Conservation (phyloP, 2,797 vertebrate genomes). For the Smutsia temminckii region DNA sequence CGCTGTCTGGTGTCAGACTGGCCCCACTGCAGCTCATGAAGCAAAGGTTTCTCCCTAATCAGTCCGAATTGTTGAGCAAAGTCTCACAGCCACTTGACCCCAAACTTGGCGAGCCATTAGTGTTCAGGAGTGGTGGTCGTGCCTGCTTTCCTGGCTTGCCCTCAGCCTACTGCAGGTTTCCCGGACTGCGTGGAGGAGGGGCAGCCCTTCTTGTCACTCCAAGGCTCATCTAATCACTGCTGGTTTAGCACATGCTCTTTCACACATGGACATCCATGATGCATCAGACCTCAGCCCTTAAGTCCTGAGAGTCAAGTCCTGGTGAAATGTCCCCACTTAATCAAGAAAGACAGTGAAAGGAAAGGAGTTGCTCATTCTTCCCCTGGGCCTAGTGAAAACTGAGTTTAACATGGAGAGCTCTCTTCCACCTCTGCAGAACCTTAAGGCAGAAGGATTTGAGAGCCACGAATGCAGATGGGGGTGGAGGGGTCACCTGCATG, state of each 20-base stretch:
- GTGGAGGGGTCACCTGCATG: background rate
- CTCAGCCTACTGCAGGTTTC: rapidly evolving
- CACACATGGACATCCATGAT: too few relatives aligned
- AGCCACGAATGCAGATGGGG: rapidly evolving
- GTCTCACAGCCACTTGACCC: background rate
- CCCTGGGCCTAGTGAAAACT: background rate
- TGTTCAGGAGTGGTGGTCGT: too few relatives aligned
- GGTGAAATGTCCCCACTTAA: background rate
- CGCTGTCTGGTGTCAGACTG: background rate
- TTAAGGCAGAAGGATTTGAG: background rate
- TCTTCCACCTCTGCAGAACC: too few relatives aligned
- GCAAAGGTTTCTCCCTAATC: background rate
- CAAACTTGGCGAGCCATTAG: background rate
- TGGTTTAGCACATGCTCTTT: background rate
- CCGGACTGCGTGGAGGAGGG: background rate
- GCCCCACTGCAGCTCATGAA: background rate
- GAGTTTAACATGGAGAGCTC: background rate
- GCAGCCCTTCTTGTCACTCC: background rate
- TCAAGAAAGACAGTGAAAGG: background rate
- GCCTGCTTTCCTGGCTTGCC: background rate
- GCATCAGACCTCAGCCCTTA: background rate
- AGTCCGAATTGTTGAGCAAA: background rate
- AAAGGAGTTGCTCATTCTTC: background rate
- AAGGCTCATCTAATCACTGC: background rate
- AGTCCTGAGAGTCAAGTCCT: background rate